Evolutionary conservation across 1,140 invertebrate species (phyloP), one percentile per base, ranked within the genome.

Genomic region (Cheumatopsyche charites): DNA sequence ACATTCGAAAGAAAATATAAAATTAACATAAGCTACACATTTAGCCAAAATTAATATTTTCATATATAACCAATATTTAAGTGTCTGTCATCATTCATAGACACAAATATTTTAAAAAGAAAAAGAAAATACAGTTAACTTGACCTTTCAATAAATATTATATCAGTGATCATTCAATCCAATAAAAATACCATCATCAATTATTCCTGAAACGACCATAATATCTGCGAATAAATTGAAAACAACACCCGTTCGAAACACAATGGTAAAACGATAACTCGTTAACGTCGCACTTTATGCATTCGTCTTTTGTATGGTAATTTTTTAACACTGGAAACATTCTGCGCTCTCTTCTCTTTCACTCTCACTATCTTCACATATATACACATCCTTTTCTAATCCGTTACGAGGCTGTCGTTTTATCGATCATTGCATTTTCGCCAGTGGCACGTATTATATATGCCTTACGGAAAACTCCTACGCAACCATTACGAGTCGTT

Each of bases 261-360:
- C 55, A 58, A 58, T 58, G 23, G 21, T 25, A 12, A 6, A 23
- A 13, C 55, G 55, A 21, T 58, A 12, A 52, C 15, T 52, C 29
- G 29, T 36, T 36, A 36, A 36, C 9, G 9, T 9, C 29, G 29
- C 19, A 52, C 47, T 7, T 9, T 15, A 17, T 58, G 21, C 23
- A 23, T 23, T 23, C 55, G 55, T 23, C 55, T 58, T 58, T 58
- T 36, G 55, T 58, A 58, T 58, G 55, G 19, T 58, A 58, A 58
- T 58, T 58, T 58, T 23, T 25, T 23, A 26, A 58, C 55, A 25
- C 55, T 6, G 55, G 2, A 3, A 47, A 12, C 11, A 12, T 3
- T 7, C 11, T 7, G 12, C 23, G 9, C 5, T n/a, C n/a, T 1
- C 55, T 1, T 58, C 19, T 26, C 21, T 2, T 19, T 58, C 23